Evolutionary conservation across 2,888 invertebrate genomes (phyloP).

Genomic region (Prenolepis imparis): DNA sequence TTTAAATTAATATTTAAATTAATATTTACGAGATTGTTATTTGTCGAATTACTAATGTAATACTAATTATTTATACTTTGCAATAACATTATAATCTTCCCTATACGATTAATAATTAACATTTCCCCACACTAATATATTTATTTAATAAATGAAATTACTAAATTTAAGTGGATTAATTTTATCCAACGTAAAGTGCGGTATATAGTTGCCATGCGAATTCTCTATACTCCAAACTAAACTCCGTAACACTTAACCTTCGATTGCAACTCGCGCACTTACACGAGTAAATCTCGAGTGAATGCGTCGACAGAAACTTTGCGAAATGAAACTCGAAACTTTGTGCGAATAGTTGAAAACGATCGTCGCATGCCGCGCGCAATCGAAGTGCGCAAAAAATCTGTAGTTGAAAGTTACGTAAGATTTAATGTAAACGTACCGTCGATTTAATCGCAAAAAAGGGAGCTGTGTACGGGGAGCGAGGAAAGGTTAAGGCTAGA

Average conservation of each 20-base stretch:
- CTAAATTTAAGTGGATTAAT: background rate
- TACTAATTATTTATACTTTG: conserved; percentile 26
- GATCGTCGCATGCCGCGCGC: conserved; percentile 21
- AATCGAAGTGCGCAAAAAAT: conserved; percentile 37
- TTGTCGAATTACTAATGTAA: background rate
- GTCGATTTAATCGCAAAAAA: conserved; percentile 46
- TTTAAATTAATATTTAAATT: too few relatives aligned
- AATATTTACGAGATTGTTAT: conserved; percentile 20
- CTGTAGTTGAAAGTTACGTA: conserved; percentile 36
- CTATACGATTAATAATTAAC: conserved; percentile 10
- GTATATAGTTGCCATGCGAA: conserved; percentile 19
- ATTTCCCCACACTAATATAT: background rate
- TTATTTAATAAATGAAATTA: conserved; percentile 6
- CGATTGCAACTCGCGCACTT: conserved; percentile 20
- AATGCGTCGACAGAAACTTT: conserved; percentile 41
- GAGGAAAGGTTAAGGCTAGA: conserved; percentile 15
- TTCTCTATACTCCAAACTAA: conserved; percentile 6
- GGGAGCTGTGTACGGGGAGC: conserved; percentile 32
- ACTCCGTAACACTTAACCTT: conserved; percentile 25
- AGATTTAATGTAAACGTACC: conserved; percentile 36
- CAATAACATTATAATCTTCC: conserved; percentile 10
- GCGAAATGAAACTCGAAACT: conserved; percentile 53
- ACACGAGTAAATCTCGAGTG: conserved; percentile 21
- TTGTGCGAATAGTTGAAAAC: conserved; percentile 30
- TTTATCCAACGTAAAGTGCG: background rate